phyloP scores from a whole-genome alignment of 2,797 vertebrate genomes.

The Hipposideros larvatus region DNA sequence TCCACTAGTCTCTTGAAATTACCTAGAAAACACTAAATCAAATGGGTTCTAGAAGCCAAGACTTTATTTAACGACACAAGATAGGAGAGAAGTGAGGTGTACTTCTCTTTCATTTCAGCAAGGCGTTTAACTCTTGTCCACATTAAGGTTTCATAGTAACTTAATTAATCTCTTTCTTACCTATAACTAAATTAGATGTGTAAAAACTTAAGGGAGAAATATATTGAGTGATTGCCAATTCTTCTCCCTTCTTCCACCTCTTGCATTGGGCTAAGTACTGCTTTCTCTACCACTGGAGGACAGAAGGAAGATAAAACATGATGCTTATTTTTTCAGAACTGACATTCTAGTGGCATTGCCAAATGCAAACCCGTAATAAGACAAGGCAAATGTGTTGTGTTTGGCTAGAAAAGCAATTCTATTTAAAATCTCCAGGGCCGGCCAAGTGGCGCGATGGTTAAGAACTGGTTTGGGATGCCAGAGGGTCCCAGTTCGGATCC shows the following conservation, averaged over 20 bases:
- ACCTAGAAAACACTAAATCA: constrained; percentile 7
- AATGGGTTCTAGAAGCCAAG: background rate
- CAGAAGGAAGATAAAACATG: background rate
- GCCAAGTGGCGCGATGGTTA: too few species aligned
- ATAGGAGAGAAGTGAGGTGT: background rate
- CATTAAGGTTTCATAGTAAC: constrained; percentile 17
- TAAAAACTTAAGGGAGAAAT: constrained; percentile 44
- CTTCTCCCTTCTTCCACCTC: background rate
- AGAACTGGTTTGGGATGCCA: too few species aligned
- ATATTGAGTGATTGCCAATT: background rate
- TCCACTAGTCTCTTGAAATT: background rate
- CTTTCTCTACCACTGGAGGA: background rate
- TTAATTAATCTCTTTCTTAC: background rate
- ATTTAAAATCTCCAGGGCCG: background rate
- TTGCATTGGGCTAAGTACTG: background rate
- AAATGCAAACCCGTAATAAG: background rate
- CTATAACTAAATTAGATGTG: constrained; percentile 39
- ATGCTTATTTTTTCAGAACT: background rate
- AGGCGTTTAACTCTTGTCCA: constrained; percentile 11
- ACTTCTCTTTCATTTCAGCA: constrained; percentile 39
- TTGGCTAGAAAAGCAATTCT: background rate
- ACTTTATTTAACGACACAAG: background rate
- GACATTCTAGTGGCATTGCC: background rate
- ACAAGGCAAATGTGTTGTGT: background rate
- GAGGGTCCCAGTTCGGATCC: too few species aligned